phyloP scores from a whole-genome alignment of 2,797 vertebrate species.

The Orientallactaga sibirica region DNA sequence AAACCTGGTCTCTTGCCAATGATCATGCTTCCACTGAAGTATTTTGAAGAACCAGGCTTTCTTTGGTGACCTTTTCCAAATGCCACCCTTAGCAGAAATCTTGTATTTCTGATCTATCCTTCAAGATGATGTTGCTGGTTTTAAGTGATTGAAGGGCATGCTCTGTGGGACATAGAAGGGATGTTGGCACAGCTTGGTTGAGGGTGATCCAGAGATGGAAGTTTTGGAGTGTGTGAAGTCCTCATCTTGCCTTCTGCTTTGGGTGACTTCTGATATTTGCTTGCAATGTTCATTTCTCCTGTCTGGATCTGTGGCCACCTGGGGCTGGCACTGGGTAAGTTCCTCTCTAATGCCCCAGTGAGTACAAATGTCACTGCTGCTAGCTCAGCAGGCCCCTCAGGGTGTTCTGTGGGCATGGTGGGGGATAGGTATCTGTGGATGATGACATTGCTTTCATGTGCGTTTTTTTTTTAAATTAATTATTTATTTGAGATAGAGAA shows the following conservation, averaged over 20 bases:
- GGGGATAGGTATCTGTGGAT: background rate
- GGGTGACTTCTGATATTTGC: background rate
- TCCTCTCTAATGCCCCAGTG: background rate
- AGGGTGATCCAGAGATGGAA: background rate
- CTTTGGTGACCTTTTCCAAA: constrained; percentile 82
- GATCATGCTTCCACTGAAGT: constrained; percentile 33
- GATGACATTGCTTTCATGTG: background rate
- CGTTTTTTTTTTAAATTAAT: no score
- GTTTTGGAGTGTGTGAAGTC: background rate
- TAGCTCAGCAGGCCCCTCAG: constrained; percentile 12
- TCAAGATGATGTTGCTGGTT: background rate
- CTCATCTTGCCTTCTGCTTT: background rate
- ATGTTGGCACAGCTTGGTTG: background rate
- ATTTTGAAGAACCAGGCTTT: constrained; percentile 72
- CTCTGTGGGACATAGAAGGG: background rate
- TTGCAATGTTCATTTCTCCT: background rate
- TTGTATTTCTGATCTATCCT: constrained; percentile 62
- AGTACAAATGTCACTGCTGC: constrained; percentile 75
- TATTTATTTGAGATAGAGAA: no score
- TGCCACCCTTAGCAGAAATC: constrained; percentile 27
- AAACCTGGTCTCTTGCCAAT: constrained; percentile 48
- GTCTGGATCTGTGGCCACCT: constrained; percentile 28
- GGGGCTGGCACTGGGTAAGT: background rate
- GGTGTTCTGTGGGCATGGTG: constrained; percentile 23
- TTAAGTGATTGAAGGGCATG: background rate